phyloP scores from a whole-genome alignment of 2,888 invertebrate species.

The Eilema griseolum region DNA sequence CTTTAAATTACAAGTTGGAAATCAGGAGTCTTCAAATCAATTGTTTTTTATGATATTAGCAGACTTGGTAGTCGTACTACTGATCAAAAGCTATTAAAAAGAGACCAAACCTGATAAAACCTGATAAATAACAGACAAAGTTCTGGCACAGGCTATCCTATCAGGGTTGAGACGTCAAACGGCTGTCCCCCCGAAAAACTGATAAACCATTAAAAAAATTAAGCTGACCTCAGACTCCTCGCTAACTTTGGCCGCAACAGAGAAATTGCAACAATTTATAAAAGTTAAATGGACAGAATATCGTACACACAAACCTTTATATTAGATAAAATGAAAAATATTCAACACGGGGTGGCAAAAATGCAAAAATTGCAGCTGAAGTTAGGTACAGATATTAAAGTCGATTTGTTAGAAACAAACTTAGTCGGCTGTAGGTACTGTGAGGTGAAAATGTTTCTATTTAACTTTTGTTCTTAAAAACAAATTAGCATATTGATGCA shows the following conservation, averaged over 20 bases:
- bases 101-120: neutral
- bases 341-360: conserved; percentile 48
- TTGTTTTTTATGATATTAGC: neutral
- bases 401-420: conserved; percentile 60
- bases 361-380: conserved; percentile 52
- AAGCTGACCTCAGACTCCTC: no score
- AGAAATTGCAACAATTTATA: no score
- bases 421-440: conserved; percentile 33
- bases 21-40: neutral
- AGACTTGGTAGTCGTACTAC: no score
- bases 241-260: no score
- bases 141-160: no score
- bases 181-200: no score
- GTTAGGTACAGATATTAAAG: conserved; percentile 52
- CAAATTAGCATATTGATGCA: no score
- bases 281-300: neutral
- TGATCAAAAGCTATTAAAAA: neutral
- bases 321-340: conserved; percentile 54
- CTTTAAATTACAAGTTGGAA: no score
- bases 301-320: conserved; percentile 34
- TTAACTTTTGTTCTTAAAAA: conserved; percentile 50
- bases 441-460: conserved; percentile 45
- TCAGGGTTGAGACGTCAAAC: no score
- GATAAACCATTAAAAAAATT: no score
- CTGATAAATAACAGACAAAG: no score